These are phyloP conservation scores for Ophioninae sp. DNA, from an alignment of 2,888 invertebrate genomes.

Conservation along the genomic window DNA sequence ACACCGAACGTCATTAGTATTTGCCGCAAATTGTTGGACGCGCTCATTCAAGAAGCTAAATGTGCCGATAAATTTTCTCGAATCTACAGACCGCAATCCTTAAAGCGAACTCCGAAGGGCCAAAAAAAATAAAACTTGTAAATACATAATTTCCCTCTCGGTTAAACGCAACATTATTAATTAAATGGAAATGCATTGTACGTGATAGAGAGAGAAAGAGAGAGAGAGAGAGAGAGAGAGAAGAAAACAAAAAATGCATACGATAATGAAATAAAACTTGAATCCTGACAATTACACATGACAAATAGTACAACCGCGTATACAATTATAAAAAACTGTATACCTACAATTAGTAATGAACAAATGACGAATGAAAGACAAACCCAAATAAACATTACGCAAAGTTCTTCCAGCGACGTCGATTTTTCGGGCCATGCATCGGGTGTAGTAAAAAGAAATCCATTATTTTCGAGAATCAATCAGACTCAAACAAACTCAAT, in stretches of 20 bases:
- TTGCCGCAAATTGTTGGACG: slow-evolving; percentile 8
- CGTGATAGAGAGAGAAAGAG: slow-evolving; percentile 33
- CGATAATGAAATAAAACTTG: slow-evolving; percentile 50
- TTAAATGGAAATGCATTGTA: slow-evolving; percentile 55
- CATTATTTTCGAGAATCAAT: too few relatives aligned
- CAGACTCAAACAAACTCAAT: too few relatives aligned
- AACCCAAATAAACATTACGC: slow-evolving; percentile 62
- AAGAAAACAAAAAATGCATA: slow-evolving; percentile 32
- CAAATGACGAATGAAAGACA: slow-evolving; percentile 58
- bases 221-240: slow-evolving; percentile 11
- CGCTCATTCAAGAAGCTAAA: slow-evolving; percentile 43
- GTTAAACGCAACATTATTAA: slow-evolving; percentile 54
- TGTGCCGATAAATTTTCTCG: slow-evolving; percentile 41
- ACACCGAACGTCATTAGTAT: not conserved
- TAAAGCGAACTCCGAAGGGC: slow-evolving; percentile 44
- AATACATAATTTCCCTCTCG: slow-evolving; percentile 52
- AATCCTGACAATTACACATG: slow-evolving; percentile 64
- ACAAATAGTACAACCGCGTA: slow-evolving; percentile 66
- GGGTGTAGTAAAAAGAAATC: too few relatives aligned
- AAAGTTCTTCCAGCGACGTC: slow-evolving; percentile 51
- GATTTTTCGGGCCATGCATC: not conserved
- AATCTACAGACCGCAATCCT: slow-evolving; percentile 46
- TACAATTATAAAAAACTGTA: slow-evolving; percentile 66
- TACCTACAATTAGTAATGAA: slow-evolving; percentile 63
- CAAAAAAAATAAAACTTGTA: slow-evolving; percentile 41